Percentiles rank a stretch among this genome's conserved stretches.
Conservation (phyloP, 2,113 vertebrate genomes). For the Gambusia affinis region DNA sequence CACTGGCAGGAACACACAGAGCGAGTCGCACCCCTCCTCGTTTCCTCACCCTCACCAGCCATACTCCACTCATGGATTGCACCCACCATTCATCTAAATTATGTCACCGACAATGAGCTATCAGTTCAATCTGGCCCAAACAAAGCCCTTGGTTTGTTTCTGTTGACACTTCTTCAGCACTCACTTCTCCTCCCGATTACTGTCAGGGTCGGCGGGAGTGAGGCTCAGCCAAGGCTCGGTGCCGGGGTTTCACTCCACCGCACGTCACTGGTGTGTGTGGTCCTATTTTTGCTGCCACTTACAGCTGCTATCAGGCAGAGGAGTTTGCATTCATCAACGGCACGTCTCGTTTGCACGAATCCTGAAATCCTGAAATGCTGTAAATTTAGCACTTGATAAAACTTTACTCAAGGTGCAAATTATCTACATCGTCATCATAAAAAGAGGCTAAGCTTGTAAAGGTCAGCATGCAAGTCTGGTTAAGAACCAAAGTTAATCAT, state of each 20-base stretch:
- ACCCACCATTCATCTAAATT: slow-evolving; percentile 89
- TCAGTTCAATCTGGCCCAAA: slow-evolving; percentile 81
- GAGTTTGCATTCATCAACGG: slow-evolving; percentile 19
- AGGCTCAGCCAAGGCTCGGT: slow-evolving; percentile 21
- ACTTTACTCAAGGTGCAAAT: slow-evolving; percentile 39
- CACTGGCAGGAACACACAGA: slow-evolving; percentile 69
- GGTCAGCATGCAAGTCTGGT: slow-evolving; percentile 16
- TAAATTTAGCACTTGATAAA: slow-evolving; percentile 23
- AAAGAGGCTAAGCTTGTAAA: slow-evolving; percentile 30
- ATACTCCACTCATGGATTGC: slow-evolving; percentile 82
- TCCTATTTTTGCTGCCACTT: slow-evolving; percentile 36
- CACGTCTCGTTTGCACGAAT: slow-evolving; percentile 23
- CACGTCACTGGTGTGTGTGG: slow-evolving; percentile 26
- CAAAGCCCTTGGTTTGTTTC: slow-evolving; percentile 78
- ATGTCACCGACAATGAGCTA: slow-evolving; percentile 84
- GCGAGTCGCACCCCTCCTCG: slow-evolving; percentile 63
- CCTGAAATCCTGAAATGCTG: slow-evolving; percentile 25
- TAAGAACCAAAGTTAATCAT: slow-evolving; percentile 22
- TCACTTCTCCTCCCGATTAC: slow-evolving; percentile 79
- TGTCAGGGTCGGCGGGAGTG: slow-evolving; percentile 64
- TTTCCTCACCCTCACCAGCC: slow-evolving; percentile 55
- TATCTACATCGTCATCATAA: slow-evolving; percentile 18
- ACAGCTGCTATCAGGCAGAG: slow-evolving; percentile 34
- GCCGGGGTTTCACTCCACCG: slow-evolving; percentile 1
- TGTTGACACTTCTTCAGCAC: slow-evolving; percentile 78